Evolutionary conservation across 2,113 vertebrate genomes (phyloP), one percentile per base, ranked within the genome.

Genomic region (Gallinago media): DNA sequence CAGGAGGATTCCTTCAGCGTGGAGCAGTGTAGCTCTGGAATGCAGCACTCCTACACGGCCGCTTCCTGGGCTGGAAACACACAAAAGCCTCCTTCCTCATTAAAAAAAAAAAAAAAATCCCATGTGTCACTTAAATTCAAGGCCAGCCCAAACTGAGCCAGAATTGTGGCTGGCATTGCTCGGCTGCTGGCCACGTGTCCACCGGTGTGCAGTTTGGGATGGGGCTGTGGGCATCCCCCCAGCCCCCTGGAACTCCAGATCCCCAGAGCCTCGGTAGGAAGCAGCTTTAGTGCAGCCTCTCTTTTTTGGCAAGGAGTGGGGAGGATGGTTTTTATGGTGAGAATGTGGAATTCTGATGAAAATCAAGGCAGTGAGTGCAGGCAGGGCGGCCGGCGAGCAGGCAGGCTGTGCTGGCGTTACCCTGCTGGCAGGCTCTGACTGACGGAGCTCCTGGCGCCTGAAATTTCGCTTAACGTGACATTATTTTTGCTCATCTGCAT

Each of bases 401-500:
- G 80, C 11, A 67, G 86, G 92, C 86, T 71, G 59, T 40, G 63
- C 25, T 32, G 40, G 16, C 12, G 0, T 27, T 14, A 4, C 5
- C 61, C 72, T 67, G 76, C 67, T 68, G 16, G 29, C 82, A 29
- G 68, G 67, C 42, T 92, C 85, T 88, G 83, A 40, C 71, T 54
- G 7, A 38, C 38, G 11, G 50, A 42, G 67, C 82, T 62, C 47
- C 27, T 5, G 0, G 67, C 59, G 58, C 2, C 73, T 26, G 83
- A 75, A 12, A 11, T 20, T 29, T 1, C 11, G 44, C 93, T 74
- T 31, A 67, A n/a, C 87, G 63, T 96, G 96, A 92, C 96, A 94
- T 94, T 72, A 93, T 47, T 68, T 80, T 80, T 67, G 95, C 98
- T 97, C 96, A 94, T 96, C 92, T 97, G 83, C 96, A 50, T 97